Evolutionary conservation across 2,797 vertebrate species (phyloP).

Genomic region (Artibeus jamaicensis): DNA sequence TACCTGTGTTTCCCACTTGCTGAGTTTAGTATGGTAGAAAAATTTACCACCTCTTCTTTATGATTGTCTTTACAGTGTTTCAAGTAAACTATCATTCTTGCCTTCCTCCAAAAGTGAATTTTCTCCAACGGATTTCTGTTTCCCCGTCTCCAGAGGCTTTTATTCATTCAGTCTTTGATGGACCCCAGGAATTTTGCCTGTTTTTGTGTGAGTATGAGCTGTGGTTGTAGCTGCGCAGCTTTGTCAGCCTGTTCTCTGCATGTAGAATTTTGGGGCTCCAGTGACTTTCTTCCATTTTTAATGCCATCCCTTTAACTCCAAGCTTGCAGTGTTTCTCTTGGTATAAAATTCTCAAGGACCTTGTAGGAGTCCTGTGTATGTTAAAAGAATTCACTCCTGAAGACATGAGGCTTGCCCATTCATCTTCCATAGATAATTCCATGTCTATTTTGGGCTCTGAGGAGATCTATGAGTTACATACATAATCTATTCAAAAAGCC

Average conservation of each 20-base stretch:
- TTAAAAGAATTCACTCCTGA: background rate
- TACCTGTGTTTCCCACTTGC: background rate
- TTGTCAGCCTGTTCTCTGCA: background rate
- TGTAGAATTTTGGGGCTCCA: background rate
- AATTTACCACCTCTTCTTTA: background rate
- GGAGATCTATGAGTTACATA: background rate
- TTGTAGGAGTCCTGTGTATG: background rate
- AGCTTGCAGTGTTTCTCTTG: background rate
- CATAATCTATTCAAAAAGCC: background rate
- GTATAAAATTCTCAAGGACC: background rate
- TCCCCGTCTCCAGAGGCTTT: background rate
- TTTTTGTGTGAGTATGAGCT: background rate
- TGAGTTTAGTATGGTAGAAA: background rate
- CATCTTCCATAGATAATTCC: background rate
- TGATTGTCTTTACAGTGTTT: background rate
- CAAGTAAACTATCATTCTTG: background rate
- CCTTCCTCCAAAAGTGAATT: background rate
- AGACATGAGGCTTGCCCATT: background rate
- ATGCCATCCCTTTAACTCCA: background rate
- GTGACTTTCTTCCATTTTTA: background rate
- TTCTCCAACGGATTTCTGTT: background rate
- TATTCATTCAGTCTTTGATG: background rate
- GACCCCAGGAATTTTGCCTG: background rate
- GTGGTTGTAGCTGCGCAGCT: background rate
- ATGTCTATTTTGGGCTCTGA: background rate